Evolutionary conservation across 2,113 vertebrate species (phyloP), one percentile per base, ranked within the genome.

Genomic region (Camelus dromedarius): DNA sequence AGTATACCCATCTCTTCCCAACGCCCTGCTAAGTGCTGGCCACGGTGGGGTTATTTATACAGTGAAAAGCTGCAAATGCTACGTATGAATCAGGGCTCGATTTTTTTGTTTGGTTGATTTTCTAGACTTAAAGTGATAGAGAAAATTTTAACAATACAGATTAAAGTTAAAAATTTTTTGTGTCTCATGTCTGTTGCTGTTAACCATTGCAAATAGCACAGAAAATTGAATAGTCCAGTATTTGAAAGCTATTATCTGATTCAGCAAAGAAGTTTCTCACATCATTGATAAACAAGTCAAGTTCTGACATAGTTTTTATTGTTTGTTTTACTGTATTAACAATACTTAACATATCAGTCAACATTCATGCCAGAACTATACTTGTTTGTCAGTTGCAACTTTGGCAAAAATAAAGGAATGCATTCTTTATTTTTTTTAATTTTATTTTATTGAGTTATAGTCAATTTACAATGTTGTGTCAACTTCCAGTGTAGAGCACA

Each of bases 361-460:
- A 20, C n/a, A 70, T 24, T 80, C 14, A 54, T 28, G 16, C 76
- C 46, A 70, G 66, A 86, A 93, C 26, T 70, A 0, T n/a, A 32
- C 48, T 67, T 75, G 18, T 60, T 75, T 38, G 67, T 83, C 56
- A 91, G 14, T 73, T 72, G 38, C 69, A 91, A 28, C 76, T 90
- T 89, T 13, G 56, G 54, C 75, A 93, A 77, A 93, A 91, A 30
- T 69, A 38, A 86, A 92, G 38, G 35, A 66, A 52, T 80, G 15
- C 50, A 12, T 83, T 88, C 54, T 91, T 42, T 42, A 5, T 42
- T 42, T 42, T 42, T 42, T 42, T 42, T 42, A 42, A 42, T 42
- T 42, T 42, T 42, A 42, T 42, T 42, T 42, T 42, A 42, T 42
- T 42, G 38, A 42, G 38, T 42, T 42, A 42, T 42, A 42, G 38